Conservation (phyloP, 2,113 vertebrate species). For the Festucalex cinctus region DNA sequence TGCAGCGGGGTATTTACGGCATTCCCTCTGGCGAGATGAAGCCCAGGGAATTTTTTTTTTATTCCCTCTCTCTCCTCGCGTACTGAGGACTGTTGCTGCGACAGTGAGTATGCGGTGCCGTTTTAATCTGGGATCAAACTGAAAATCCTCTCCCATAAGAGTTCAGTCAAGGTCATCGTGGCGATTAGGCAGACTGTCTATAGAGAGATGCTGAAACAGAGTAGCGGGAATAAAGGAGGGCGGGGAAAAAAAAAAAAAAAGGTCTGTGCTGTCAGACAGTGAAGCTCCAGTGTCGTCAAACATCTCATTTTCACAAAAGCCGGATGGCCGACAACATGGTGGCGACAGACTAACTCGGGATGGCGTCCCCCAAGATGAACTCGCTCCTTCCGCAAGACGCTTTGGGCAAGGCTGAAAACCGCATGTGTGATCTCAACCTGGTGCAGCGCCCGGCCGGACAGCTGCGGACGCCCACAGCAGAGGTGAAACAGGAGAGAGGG, state of each 20-base stretch:
- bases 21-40: slow-evolving; percentile 28
- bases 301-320: not conserved
- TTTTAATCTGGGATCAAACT: slow-evolving; percentile 80
- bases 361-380: slow-evolving; percentile 15
- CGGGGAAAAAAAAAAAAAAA: too few relatives aligned
- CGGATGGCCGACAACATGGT: not conserved
- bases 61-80: not conserved
- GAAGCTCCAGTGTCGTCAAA: not conserved
- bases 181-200: slow-evolving; percentile 70
- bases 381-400: slow-evolving; percentile 25
- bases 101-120: slow-evolving; percentile 62
- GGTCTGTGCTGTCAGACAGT: not conserved
- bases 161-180: slow-evolving; percentile 75
- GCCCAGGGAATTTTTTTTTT: slow-evolving; percentile 2
- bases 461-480: slow-evolving; percentile 37
- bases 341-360: slow-evolving; percentile 5
- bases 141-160: slow-evolving; percentile 70
- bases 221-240: slow-evolving; percentile 9
- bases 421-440: slow-evolving; percentile 54
- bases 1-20: slow-evolving; percentile 4
- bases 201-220: slow-evolving; percentile 45
- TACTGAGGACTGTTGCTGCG: slow-evolving; percentile 51
- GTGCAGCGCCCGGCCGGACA: slow-evolving; percentile 57
- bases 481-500: slow-evolving; percentile 56
- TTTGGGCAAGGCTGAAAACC: slow-evolving; percentile 35